These are phyloP conservation scores for Epinotia nisella DNA, from an alignment of 2,888 invertebrate species.

Conservation along the genomic window DNA sequence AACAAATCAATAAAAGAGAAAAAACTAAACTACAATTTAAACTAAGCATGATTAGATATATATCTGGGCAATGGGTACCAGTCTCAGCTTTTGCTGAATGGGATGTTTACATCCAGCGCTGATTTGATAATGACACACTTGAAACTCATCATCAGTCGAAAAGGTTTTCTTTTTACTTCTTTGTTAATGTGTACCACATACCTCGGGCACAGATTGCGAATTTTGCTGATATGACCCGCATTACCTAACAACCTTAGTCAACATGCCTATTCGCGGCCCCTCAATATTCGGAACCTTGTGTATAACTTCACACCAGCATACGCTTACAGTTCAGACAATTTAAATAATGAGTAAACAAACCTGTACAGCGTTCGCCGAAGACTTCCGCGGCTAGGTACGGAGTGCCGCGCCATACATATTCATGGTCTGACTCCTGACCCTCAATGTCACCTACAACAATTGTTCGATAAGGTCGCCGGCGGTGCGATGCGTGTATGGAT, in stretches of 20 bases:
- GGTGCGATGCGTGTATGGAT: not conserved
- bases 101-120: no score
- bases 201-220: not conserved
- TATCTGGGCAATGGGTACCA: no score
- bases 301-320: conserved; percentile 5
- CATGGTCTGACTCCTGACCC: conserved; percentile 20
- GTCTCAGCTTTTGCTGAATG: no score
- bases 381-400: conserved; percentile 8
- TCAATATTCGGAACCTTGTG: not conserved
- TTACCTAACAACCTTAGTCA: conserved; percentile 1
- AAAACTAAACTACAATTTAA: no score
- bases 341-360: conserved; percentile 14
- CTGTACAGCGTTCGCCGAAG: not conserved
- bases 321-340: not conserved
- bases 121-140: no score
- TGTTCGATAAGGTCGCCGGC: conserved; percentile 3
- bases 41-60: no score
- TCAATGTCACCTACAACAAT: conserved; percentile 18
- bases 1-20: no score
- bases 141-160: no score
- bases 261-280: not conserved
- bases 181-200: no score
- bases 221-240: not conserved
- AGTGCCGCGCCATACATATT: conserved; percentile 10
- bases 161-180: no score